These are phyloP conservation scores for Brachypteracias leptosomus DNA, from an alignment of 2,113 vertebrate species.

Conservation along the genomic window DNA sequence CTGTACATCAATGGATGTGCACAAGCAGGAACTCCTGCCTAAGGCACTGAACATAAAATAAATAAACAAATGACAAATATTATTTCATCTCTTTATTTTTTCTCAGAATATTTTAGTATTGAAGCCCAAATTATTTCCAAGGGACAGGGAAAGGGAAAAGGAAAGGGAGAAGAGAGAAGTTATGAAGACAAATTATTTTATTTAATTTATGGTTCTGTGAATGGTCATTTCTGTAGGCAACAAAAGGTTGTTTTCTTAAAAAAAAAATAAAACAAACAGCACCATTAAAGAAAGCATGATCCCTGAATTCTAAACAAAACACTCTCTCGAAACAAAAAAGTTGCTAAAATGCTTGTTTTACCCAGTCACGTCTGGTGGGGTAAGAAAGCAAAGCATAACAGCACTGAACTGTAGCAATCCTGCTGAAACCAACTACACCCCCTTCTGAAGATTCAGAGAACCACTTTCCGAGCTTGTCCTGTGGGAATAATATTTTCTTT, in stretches of 20 bases:
- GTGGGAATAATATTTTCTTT: slow-evolving; percentile 81
- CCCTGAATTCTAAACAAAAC: slow-evolving; percentile 87
- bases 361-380: slow-evolving; percentile 70
- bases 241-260: slow-evolving; percentile 70
- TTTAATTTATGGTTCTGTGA: slow-evolving; percentile 77
- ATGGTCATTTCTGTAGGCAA: slow-evolving; percentile 79
- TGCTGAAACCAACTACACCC: slow-evolving; percentile 67
- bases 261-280: slow-evolving; percentile 76
- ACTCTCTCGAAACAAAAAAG: slow-evolving; percentile 69
- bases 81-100: slow-evolving; percentile 79
- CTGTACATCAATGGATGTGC: background rate
- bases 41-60: slow-evolving; percentile 58
- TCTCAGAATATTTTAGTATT: slow-evolving; percentile 77
- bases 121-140: slow-evolving; percentile 75
- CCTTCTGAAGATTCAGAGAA: slow-evolving; percentile 78
- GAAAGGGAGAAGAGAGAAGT: slow-evolving; percentile 69
- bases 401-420: slow-evolving; percentile 68
- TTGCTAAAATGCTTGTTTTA: slow-evolving; percentile 68
- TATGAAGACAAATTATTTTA: slow-evolving; percentile 73
- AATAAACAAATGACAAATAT: slow-evolving; percentile 53
- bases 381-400: slow-evolving; percentile 75
- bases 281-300: slow-evolving; percentile 87
- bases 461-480: slow-evolving; percentile 73
- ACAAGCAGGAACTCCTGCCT: background rate
- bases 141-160: slow-evolving; percentile 55